Evolutionary conservation across 2,888 invertebrate species (phyloP), one percentile per base, ranked within the genome.

Genomic region (Proisotoma minuta): DNA sequence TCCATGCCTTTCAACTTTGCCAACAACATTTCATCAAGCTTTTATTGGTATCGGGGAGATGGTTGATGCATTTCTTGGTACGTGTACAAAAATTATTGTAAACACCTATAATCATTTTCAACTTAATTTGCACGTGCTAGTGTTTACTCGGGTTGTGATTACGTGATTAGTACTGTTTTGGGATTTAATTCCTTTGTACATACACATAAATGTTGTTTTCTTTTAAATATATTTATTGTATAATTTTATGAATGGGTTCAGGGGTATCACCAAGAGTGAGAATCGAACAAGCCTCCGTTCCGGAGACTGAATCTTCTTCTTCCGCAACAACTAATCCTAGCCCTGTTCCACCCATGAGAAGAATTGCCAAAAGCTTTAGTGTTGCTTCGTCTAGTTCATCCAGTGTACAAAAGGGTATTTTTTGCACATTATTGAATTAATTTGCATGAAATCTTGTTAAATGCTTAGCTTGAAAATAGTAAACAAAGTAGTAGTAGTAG

Each of bases 21-120:
- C 96, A 0, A 82, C 86, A 67, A 95, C 95, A 77, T 97, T 97
- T 82, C 84, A 90, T 73, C 91, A 90, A 77, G 94, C 96, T 8
- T 92, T 97, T 82, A 88, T 88, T 78, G 95, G 95, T 40, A 84
- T 97, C 64, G 91, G 96, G 1, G 88, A 89, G 28, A 88, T 96
- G 76, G 93, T 96, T 15, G 96, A 97, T 80, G 93, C 95, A 1
- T 97, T 96, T 80, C 82, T 97, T 70, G 96, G 96, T 91, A 82
- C 80, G 82, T 34, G 8, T 34, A 15, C 34, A 34, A 34, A 34
- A n/a, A n/a, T n/a, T n/a, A n/a, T n/a, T n/a, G n/a, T n/a, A n/a
- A n/a, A n/a, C n/a, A n/a, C n/a, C n/a, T n/a, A n/a, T n/a, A n/a
- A n/a, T n/a, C n/a, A n/a, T n/a, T n/a, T n/a, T n/a, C n/a, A n/a